phyloP scores from a whole-genome alignment of 2,113 vertebrate genomes.

The Solea solea region DNA sequence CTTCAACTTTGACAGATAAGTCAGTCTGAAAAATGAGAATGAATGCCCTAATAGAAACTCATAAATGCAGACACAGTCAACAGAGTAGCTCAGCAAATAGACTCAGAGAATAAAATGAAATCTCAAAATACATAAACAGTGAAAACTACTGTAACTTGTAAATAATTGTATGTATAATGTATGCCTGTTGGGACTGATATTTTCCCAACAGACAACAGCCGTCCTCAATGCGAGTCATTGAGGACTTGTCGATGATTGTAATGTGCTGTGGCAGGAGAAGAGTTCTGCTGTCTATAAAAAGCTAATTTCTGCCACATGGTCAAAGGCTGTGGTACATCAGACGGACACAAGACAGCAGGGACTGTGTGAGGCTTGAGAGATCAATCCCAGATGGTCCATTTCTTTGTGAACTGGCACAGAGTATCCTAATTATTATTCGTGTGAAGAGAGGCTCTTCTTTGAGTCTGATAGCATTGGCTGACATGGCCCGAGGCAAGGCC shows the following conservation, averaged over 20 bases:
- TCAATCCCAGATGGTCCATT: constrained; percentile 63
- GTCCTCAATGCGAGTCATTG: constrained; percentile 6
- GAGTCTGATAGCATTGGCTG: constrained; percentile 49
- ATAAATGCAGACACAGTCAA: background rate
- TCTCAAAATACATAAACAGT: background rate
- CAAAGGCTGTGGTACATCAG: constrained; percentile 51
- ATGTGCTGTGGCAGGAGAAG: background rate
- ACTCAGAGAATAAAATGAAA: background rate
- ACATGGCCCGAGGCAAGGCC: constrained; percentile 60
- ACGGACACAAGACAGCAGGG: constrained; percentile 51
- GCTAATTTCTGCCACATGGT: constrained; percentile 19
- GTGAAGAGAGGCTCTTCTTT: constrained; percentile 60
- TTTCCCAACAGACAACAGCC: constrained; percentile 26
- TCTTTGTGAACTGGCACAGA: constrained; percentile 61
- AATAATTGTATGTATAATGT: constrained; percentile 2
- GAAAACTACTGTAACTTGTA: background rate
- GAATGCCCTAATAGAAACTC: too few relatives aligned
- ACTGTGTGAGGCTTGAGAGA: constrained; percentile 50
- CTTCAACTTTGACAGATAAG: too few relatives aligned
- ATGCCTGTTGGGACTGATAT: background rate
- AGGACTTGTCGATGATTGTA: background rate
- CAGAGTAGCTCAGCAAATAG: background rate
- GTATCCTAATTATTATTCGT: constrained; percentile 73
- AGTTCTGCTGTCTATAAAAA: constrained; percentile 50
- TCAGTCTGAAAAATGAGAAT: too few relatives aligned